Evolutionary conservation across 1,140 invertebrate genomes (phyloP).

Genomic region (Sitodiplosis mosellana): DNA sequence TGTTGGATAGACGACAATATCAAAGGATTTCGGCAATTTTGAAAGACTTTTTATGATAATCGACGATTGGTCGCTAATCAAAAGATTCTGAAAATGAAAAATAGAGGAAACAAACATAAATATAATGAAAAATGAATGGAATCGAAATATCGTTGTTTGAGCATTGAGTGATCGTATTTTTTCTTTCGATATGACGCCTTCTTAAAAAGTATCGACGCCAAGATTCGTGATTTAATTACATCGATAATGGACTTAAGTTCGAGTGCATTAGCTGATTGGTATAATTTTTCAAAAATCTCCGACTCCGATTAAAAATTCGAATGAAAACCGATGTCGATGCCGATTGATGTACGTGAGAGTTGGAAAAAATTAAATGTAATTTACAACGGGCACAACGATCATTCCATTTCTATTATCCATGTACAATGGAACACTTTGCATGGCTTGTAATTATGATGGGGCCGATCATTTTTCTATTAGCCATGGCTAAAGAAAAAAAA

Average conservation of each 20-base stretch:
- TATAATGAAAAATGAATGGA: no score
- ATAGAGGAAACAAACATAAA: constrained; percentile 1
- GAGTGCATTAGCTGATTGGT: background rate
- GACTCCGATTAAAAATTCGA: background rate
- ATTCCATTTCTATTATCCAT: no score
- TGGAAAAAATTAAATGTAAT: no score
- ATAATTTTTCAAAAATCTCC: no score
- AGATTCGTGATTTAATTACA: background rate
- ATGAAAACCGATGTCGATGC: background rate
- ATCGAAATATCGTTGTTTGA: no score
- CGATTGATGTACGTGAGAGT: no score
- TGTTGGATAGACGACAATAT: constrained; percentile 68
- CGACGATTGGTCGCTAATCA: constrained; percentile 18
- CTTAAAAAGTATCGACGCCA: background rate
- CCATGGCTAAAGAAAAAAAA: no score
- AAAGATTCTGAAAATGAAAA: constrained; percentile 11
- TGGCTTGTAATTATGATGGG: no score
- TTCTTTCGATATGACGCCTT: background rate
- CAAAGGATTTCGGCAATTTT: constrained; percentile 28
- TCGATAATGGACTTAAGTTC: no score
- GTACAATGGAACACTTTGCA: no score
- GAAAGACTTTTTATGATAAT: constrained; percentile 20
- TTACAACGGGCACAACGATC: no score
- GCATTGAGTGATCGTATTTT: background rate
- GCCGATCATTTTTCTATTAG: no score